Evolutionary conservation across 2,888 invertebrate genomes (phyloP), one percentile per base, ranked within the genome.

Genomic region (Epinotia ramella): DNA sequence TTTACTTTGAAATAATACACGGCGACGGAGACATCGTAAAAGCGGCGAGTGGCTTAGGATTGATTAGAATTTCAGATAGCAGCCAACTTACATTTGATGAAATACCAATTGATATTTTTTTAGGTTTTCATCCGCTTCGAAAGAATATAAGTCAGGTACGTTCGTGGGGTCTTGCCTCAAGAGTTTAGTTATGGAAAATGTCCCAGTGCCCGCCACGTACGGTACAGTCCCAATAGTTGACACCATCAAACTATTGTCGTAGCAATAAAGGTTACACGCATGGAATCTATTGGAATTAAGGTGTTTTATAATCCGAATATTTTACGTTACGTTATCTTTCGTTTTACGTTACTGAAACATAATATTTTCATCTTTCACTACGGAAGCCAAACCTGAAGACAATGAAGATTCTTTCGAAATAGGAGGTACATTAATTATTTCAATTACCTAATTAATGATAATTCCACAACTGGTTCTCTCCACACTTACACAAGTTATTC

Each of bases 401-500:
- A 46, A 12, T 46, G 46, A 46, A 13, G 13, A 46, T 46, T 13
- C 2, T 46, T 13, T 33, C 33, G 1, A 33, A 33, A 1, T 33
- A 6, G n/a, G n/a, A n/a, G n/a, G 33, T 33, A 33, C 2, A 40
- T 9, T 7, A 40, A 9, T 0, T 40, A 40, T 40, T 40, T 7
- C 7, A 9, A 7, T 40, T 9, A 40, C 40, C 40, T 40, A 53
- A 53, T 53, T 62, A 3, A 56, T 65, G n/a, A 12, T 60, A 64
- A 69, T 67, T 44, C 20, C 56, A 18, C n/a, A n/a, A n/a, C 70
- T 71, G 70, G 56, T 60, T 59, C 65, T 60, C 49, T 60, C 59
- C 49, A 33, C n/a, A n/a, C n/a, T n/a, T n/a, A 67, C 64, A 28
- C 44, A 81, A 83, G 82, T 76, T 78, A 81, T 85, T 84, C 83